Evolutionary conservation across 23 tunicate genomes (phyloP).

Genomic region (Ascidia mentula): DNA sequence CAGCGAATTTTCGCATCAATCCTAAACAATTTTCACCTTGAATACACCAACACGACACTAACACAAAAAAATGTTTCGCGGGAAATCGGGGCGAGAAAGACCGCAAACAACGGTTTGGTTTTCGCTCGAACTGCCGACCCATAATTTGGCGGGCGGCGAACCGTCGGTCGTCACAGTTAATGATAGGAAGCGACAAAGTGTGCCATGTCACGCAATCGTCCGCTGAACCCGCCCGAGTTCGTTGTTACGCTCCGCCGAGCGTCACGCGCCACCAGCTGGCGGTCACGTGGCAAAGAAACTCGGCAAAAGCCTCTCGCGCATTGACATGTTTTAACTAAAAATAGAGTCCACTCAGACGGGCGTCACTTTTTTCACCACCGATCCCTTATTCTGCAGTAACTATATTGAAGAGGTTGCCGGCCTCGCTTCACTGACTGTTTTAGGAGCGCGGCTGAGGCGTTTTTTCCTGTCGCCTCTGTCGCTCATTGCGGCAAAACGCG

Average conservation of each 20-base stretch:
- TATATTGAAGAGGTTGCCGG: background rate
- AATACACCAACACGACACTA: no score
- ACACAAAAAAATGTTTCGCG: background rate
- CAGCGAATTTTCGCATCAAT: no score
- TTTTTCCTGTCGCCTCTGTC: background rate
- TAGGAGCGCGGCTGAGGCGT: background rate
- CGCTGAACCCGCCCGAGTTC: background rate
- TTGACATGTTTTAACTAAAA: background rate
- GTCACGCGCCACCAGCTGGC: slow-evolving; percentile 12
- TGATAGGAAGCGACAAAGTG: background rate
- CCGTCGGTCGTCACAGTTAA: background rate
- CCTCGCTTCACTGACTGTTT: background rate
- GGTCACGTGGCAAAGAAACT: slow-evolving; percentile 13
- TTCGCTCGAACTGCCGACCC: background rate
- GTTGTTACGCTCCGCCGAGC: background rate
- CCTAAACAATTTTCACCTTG: no score
- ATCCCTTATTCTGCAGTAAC: background rate
- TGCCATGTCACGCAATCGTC: background rate
- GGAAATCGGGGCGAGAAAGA: background rate
- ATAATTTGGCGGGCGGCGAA: background rate
- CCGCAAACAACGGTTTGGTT: background rate
- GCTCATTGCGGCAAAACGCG: background rate
- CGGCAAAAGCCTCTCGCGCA: background rate
- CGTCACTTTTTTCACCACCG: background rate
- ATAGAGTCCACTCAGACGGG: background rate